Base-by-base conservation (phyloP, 2,888 invertebrate genomes). In the Drosophila parthenogenetica region DNA sequence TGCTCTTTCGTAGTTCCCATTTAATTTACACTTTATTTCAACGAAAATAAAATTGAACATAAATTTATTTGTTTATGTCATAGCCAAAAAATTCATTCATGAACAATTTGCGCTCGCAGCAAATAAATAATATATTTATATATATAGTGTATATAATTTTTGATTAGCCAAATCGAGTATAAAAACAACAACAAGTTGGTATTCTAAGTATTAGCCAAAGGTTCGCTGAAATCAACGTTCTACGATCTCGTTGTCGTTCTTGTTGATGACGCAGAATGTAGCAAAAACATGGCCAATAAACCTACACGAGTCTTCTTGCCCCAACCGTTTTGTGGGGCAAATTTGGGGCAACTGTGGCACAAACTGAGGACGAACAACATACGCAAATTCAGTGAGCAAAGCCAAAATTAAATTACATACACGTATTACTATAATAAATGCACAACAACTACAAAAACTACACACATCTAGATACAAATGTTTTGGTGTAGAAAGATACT, bases 81-180 rank as follows among this genome's bases (percentile, higher is more conserved):
- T 88, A 86, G 83, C 81, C 77, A 77, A 83, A 83, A 83, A 67
- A 72, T 82, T 82, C 81, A 82, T 82, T 82, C 81, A 82, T 82
- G 87, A 82, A 76, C 76, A 66, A 58, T 22, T 22, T 42, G 40
- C 43, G 19, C 62, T 60, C 59, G 42, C 59, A 59, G 48, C 60
- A 73, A 17, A 32, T 46, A 53, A 22, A 19, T 29, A 11, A 53
- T 73, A 86, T 77, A 81, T 25, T 17, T 51, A 17, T 10, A 45
- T 79, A 81, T 85, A 81, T 77, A 80, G 81, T 87, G 85, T 85
- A 69, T 82, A 82, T 77, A 79, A 81, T 85, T 77, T 87, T 88
- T 83, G 86, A 83, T 83, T 82, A 88, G 77, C 79, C 68, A 87
- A 79, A 81, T 85, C 79, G 85, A 81, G 71, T 32, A 49, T 25